Evolutionary conservation across 2,797 vertebrate species (phyloP).

Genomic region (Clarias fuscus): DNA sequence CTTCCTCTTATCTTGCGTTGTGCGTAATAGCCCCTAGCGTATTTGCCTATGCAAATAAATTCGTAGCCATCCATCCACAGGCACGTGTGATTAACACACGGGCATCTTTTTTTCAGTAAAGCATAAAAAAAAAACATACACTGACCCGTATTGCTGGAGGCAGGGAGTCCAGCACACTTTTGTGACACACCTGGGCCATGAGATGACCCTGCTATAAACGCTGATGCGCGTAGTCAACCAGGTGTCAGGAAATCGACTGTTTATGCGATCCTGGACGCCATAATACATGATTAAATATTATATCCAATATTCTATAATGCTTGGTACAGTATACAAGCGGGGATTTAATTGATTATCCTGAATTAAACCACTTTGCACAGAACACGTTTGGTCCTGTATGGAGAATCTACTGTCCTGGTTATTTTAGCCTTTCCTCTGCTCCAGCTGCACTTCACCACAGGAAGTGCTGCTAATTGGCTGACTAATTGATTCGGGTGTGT

Average conservation of each 20-base stretch:
- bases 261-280: not conserved
- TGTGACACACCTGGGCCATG: not conserved
- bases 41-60: slow-evolving; percentile 52
- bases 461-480: not conserved
- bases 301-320: not conserved
- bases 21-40: slow-evolving; percentile 18
- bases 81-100: not conserved
- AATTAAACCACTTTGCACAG: not conserved
- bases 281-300: not conserved
- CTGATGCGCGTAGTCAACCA: not conserved
- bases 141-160: no score
- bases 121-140: not conserved
- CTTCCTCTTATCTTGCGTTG: not conserved
- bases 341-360: no score
- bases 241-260: not conserved
- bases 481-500: not conserved
- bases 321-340: not conserved
- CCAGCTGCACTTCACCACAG: not conserved
- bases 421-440: not conserved
- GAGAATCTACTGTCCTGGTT: not conserved
- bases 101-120: slow-evolving; percentile 3
- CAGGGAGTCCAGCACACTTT: not conserved
- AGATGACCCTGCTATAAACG: not conserved
- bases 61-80: not conserved
- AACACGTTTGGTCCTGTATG: not conserved